A percentile compares a stretch with the other conserved stretches of the same genome.
These are phyloP conservation scores for Strigamia maritima DNA, from an alignment of 2,888 invertebrate species.

Conservation along the genomic window DNA sequence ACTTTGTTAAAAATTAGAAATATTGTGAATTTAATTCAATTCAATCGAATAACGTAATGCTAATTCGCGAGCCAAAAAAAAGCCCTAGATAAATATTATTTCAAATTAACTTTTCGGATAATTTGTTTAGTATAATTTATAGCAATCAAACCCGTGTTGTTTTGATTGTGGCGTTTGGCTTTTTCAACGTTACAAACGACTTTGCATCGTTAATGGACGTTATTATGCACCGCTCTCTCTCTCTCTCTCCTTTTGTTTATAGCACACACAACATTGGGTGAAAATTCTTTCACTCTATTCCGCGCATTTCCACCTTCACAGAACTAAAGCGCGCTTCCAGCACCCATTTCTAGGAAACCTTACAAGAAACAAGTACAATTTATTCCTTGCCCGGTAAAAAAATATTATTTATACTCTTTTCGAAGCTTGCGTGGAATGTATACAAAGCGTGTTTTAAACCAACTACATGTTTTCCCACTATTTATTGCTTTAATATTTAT, in stretches of 20 bases:
- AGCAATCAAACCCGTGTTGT: background rate
- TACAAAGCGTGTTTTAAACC: background rate
- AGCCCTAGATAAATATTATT: too few species aligned
- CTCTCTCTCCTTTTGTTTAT: conserved; percentile 16
- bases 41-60: too few species aligned
- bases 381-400: background rate
- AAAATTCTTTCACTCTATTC: background rate
- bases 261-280: conserved; percentile 12
- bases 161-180: background rate
- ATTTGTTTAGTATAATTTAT: background rate
- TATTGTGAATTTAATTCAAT: too few species aligned
- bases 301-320: background rate
- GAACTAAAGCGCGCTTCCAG: background rate
- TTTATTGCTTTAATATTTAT: background rate
- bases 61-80: too few species aligned
- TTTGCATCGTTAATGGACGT: conserved; percentile 17
- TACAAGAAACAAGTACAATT: conserved; percentile 3
- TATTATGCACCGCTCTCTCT: conserved; percentile 8
- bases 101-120: background rate
- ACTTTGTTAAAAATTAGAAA: too few species aligned
- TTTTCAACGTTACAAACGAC: conserved; percentile 7
- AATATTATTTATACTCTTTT: background rate
- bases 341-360: background rate
- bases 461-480: background rate
- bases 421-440: background rate